Evolutionary conservation across 2,113 vertebrate genomes (phyloP).

Genomic region (Arvicanthis niloticus): DNA sequence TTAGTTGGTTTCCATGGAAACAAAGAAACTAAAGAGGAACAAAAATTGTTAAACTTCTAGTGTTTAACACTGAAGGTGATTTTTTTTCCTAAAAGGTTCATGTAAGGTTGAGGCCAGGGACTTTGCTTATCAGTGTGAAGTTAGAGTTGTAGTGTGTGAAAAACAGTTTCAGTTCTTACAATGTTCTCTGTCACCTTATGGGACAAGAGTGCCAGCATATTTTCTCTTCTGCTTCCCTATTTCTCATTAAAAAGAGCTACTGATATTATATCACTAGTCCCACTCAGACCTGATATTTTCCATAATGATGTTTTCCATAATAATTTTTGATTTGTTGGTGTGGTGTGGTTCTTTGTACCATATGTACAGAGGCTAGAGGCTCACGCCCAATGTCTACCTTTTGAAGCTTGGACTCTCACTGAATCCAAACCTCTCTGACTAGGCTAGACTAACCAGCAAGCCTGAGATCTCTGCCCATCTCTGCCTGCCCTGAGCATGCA

Average conservation of each 20-base stretch:
- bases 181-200: fast-evolving
- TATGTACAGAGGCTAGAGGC: not conserved
- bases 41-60: constrained; percentile 23
- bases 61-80: not conserved
- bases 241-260: not conserved
- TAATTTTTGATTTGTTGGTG: not conserved
- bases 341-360: not conserved
- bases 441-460: too few species aligned
- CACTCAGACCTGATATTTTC: not conserved
- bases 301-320: not conserved
- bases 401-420: not conserved
- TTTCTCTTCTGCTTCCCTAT: not conserved
- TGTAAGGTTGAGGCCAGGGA: not conserved
- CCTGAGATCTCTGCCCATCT: too few species aligned
- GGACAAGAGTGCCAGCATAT: not conserved
- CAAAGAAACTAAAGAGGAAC: constrained; percentile 40
- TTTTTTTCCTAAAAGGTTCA: constrained; percentile 35
- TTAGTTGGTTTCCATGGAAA: constrained; percentile 21
- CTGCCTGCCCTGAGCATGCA: not conserved
- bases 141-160: not conserved
- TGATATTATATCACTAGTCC: not conserved
- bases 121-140: not conserved
- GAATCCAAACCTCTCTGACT: not conserved
- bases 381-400: not conserved
- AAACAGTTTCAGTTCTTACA: not conserved